Evolutionary conservation across 2,113 vertebrate species (phyloP), one percentile per base, ranked within the genome.

Genomic region (Scalopus aquaticus): DNA sequence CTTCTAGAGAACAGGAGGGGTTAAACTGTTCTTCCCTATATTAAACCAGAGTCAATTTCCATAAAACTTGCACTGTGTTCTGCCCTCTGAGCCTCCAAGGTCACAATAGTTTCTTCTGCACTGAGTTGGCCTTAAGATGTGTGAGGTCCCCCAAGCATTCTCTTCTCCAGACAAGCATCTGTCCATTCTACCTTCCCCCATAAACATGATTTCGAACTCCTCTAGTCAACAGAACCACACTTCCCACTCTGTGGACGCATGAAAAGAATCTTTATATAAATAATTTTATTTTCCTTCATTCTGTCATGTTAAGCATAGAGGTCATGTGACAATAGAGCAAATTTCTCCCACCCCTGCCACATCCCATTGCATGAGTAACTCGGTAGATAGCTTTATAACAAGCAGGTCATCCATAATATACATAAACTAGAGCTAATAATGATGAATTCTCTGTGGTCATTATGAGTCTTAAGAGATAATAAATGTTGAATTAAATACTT

Each of bases 401-500:
- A 92, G 67, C 7, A 84, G 28, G 32, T 5, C 20, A 80, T 37
- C 26, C 65, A 93, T 91, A 86, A 60, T 74, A 58, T 78, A 83
- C 24, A 76, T 30, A 88, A 74, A 67, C 32, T 56, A 60, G 35
- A 95, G 35, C 54, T 92, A 24, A 69, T 51, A 58, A 51, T 37
- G 46, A n/a, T 80, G 46, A 56, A 58, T 30, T 94, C 88, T 82
- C 20, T 42, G 12, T 24, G 7, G 30, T 77, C 62, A 30, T 54
- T 65, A 17, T 67, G 39, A 70, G 20, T 67, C 72, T 93, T 87
- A 88, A 87, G 32, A 84, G 28, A 73, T 85, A 87, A 86, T 17
- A 37, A 64, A 69, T 81, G 22, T 64, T 49, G 24, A 94, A 49
- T 84, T 65, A 96, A 96, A 86, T 39, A 86, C 39, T 74, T 93